Evolutionary conservation across 2,797 vertebrate species (phyloP), one percentile per base, ranked within the genome.

Genomic region (Enteromius unitaeniatus): DNA sequence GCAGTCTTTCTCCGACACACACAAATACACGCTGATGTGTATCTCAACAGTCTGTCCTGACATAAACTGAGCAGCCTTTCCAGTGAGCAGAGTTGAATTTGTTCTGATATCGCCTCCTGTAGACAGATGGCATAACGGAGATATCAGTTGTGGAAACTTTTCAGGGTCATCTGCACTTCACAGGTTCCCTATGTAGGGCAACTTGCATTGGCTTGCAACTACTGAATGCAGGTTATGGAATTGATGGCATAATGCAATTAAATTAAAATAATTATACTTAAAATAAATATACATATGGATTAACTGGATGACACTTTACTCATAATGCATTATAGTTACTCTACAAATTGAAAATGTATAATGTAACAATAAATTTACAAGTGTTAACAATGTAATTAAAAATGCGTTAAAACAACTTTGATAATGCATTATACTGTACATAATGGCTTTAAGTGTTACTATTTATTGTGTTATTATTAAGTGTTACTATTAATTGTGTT

Each of bases 1-100:
- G 86, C 89, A 89, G 77, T 80, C 51, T 37, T 79, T 49, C 53
- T 84, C 87, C 23, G 79, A 55, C 47, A 37, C 26, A 34, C 73
- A 42, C 28, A 55, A 65, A 82, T 78, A 85, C 51, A 67, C n/a
- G 69, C 60, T 45, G 31, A n/a, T 70, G 10, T 76, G 45, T 47
- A 34, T 23, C 53, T 68, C 47, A 15, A 49, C 51, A 49, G 51
- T 70, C 47, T 83, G 73, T 53, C 69, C 74, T 78, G 14, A n/a
- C 34, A 28, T 82, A 79, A 84, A 69, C 60, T 31, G 17, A 78
- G 42, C 26, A 13, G 68, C 75, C 26, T 77, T 70, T 78, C 64
- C 84, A 75, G 34, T n/a, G 7, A 58, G 13, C 13, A 40, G n/a
- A 81, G 21, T 58, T 51, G 9, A 19, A 68, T 79, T 4, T 81